Evolutionary conservation across 2,888 invertebrate species (phyloP), one percentile per base, ranked within the genome.

Genomic region (Cryptophagus acutangulus): DNA sequence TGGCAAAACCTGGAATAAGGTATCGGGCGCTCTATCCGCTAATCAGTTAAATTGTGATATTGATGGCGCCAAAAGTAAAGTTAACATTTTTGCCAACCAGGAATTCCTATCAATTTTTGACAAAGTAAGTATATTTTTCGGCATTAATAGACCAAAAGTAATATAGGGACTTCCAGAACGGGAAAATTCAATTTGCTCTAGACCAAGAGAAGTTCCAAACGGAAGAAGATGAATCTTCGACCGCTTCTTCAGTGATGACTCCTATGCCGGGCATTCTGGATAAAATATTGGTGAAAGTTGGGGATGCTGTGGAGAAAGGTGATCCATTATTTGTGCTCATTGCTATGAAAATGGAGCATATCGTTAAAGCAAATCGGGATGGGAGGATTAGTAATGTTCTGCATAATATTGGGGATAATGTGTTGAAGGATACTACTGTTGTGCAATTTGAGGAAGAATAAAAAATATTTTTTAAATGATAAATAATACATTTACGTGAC

Each of bases 261-360:
- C 97, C 97, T 6, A 99, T 99, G 81, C 97, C 97, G 0, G 99
- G 99, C 1, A 79, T 96, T 10, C 75, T 99, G 28, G 95, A 97
- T 62, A 91, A 90, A 67, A 73, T 97, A 34, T 74, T 90, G 13
- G 92, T 97, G 2, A 76, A 78, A 44, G 73, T 78, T 15, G 95
- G 94, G 1, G 87, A 93, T 57, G 63, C 66, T 48, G 93, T 99
- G 2, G 80, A 82, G 48, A 79, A 81, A 63, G 96, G 95, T 1
- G 93, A 97, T 63, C 83, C 89, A 0, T 72, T 99, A 2, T 83
- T 96, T 45, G 87, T 96, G 30, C 84, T 99, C 62, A 93, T 95
- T 49, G 99, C 99, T 1, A 99, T 99, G 99, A 99, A 99, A 75
- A 99, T 99, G 99, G 99, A 99, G 77, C 87, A 96, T 66, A 83